A percentile compares a stretch with the other conserved stretches of the same genome.
Evolutionary conservation across 2,888 invertebrate species (phyloP).

Genomic region (Atethmia centrago): DNA sequence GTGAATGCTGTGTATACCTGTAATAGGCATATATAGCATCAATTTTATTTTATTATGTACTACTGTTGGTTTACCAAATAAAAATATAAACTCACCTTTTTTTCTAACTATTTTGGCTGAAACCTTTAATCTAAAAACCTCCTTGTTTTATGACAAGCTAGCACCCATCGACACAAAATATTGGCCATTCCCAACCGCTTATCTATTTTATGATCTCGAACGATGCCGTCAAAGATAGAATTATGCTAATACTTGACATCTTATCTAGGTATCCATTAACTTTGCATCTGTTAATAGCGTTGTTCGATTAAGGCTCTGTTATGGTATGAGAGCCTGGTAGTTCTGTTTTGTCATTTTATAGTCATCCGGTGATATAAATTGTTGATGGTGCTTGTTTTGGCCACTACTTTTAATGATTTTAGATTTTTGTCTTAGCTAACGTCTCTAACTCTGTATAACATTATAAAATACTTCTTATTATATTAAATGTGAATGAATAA

Average conservation of each 20-base stretch:
- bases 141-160: slow-evolving; percentile 33
- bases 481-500: neutral
- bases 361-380: neutral
- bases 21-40: no score
- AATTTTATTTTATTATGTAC: no score
- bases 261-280: slow-evolving; percentile 57
- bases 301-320: slow-evolving; percentile 36
- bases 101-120: neutral
- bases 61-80: no score
- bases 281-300: slow-evolving; percentile 52
- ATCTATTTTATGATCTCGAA: slow-evolving; percentile 50
- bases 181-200: slow-evolving; percentile 28
- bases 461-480: neutral
- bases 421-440: neutral
- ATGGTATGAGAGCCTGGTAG: slow-evolving; percentile 30
- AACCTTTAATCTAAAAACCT: slow-evolving; percentile 7
- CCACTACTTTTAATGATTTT: neutral
- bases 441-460: neutral
- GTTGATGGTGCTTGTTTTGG: neutral
- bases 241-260: slow-evolving; percentile 59
- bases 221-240: slow-evolving; percentile 49
- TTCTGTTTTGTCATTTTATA: slow-evolving; percentile 10
- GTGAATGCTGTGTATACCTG: no score
- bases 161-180: slow-evolving; percentile 41
- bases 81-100: neutral